Base-by-base conservation (phyloP, 2,888 invertebrate species). In the Drosophila colorata region DNA sequence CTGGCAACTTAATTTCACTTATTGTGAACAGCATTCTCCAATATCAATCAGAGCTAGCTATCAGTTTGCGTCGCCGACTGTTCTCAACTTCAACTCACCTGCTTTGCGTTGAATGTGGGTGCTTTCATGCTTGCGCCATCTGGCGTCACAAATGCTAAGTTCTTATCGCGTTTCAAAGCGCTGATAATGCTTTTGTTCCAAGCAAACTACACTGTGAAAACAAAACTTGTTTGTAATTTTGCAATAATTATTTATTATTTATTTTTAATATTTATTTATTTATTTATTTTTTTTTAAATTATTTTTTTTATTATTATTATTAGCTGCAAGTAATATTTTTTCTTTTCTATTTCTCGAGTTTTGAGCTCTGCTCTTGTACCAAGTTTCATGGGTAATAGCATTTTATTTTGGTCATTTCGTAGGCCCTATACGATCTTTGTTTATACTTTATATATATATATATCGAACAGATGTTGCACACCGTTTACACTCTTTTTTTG, bases 1-100 rank as follows among this genome's bases (percentile, higher is more conserved):
- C 44, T 18, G 43, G 28, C 18, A 58, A 61, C 47, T 49, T 18
- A 44, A 46, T 48, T 55, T 67, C 25, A 28, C 31, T 40, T 38
- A 49, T 49, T 35, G 18, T 18, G 53, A 46, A 84, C 83, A 84
- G 49, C 59, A 20, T 79, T 84, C 57, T 67, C 11, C 78, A 84
- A 81, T 79, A 74, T 70, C 70, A 80, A 87, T 84, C 52, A 76
- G 46, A 56, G 44, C 33, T 13, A 63, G 53, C 41, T 64, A 60
- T 68, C 48, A 40, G 46, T 33, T 43, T 28, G n/a, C 20, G 47
- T 11, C 40, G 18, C 37, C 11, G 20, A 18, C 31, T 46, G 16
- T 28, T 31, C 11, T 38, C n/a, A 38, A 53, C n/a, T 25, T 37
- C 20, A 16, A 74, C 64, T 69, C 59, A 69, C 57, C 68, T 73